These are phyloP conservation scores for Amphilophus citrinellus DNA, from an alignment of 2,113 vertebrate species.

Conservation along the genomic window DNA sequence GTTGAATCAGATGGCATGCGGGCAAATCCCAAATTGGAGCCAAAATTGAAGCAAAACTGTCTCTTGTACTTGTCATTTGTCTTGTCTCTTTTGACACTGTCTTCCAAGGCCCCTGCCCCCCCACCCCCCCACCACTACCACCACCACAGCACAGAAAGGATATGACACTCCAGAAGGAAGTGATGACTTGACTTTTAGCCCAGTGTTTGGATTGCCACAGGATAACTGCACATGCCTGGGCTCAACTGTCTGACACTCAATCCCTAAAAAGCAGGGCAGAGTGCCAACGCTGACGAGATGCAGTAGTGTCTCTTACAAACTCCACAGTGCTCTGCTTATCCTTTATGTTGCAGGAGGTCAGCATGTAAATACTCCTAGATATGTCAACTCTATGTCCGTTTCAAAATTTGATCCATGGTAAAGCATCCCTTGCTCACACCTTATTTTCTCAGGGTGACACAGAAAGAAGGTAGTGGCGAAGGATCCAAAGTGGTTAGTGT, in stretches of 20 bases:
- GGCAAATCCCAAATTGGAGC: neutral
- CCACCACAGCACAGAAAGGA: constrained; percentile 25
- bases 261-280: constrained; percentile 42
- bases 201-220: constrained; percentile 56
- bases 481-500: constrained; percentile 67
- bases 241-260: constrained; percentile 45
- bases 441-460: neutral
- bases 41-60: constrained; percentile 3
- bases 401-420: neutral
- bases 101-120: neutral
- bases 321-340: neutral
- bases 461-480: constrained; percentile 33
- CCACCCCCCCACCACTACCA: too few relatives aligned
- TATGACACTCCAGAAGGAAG: constrained; percentile 55
- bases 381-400: neutral
- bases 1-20: constrained; percentile 11
- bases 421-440: neutral
- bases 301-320: neutral
- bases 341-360: neutral
- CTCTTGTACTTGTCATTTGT: neutral
- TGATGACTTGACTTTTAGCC: constrained; percentile 65
- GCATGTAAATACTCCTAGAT: neutral
- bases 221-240: constrained; percentile 53
- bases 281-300: constrained; percentile 17
- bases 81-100: constrained; percentile 21